These are phyloP conservation scores for Spatula versicolor DNA, from an alignment of 2,797 vertebrate genomes.

Conservation along the genomic window DNA sequence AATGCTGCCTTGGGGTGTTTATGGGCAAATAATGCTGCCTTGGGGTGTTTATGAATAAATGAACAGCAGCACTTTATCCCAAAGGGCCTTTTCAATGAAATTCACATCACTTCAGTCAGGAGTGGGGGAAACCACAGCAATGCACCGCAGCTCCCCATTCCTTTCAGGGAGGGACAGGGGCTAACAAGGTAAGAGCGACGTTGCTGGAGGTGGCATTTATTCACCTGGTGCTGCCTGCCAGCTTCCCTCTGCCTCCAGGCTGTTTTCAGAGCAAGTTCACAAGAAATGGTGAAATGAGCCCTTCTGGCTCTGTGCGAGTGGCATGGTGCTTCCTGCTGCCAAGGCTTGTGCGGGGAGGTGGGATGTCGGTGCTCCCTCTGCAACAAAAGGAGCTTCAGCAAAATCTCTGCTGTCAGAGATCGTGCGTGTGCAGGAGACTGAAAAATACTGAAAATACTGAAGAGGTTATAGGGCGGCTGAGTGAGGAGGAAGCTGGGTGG, in stretches of 20 bases:
- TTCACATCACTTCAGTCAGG: neutral
- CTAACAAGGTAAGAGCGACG: neutral
- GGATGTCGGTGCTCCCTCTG: neutral
- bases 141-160: neutral
- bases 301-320: neutral
- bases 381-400: neutral
- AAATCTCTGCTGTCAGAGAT: neutral
- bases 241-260: neutral
- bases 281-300: neutral
- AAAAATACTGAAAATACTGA: neutral
- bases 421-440: neutral
- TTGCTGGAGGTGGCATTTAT: neutral
- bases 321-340: fast-evolving
- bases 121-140: neutral
- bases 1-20: no score
- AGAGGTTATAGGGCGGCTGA: neutral
- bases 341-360: neutral
- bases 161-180: fast-evolving
- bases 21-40: neutral
- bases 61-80: neutral
- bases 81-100: neutral
- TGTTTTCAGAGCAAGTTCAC: neutral
- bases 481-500: neutral
- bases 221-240: neutral
- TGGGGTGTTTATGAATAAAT: neutral